Evolutionary conservation across 2,113 vertebrate genomes (phyloP).

Genomic region (Haemorhous mexicanus): DNA sequence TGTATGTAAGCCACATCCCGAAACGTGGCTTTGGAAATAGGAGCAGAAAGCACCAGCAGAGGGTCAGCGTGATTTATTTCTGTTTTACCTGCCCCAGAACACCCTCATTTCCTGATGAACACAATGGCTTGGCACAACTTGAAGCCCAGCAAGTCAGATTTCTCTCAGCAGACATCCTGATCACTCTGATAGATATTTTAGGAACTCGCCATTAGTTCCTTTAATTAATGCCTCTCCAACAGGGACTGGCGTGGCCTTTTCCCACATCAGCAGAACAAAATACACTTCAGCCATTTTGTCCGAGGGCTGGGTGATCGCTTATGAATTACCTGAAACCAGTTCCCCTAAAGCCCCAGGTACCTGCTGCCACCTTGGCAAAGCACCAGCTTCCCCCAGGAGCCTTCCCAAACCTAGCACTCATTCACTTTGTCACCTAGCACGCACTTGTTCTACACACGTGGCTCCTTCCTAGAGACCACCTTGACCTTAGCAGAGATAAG

Average conservation of each 20-base stretch:
- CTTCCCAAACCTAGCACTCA: neutral
- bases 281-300: neutral
- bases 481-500: neutral
- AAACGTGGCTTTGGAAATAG: neutral
- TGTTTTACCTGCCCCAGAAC: conserved; percentile 42
- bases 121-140: conserved; percentile 63
- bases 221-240: conserved; percentile 15
- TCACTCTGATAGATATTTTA: conserved; percentile 32
- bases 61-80: conserved; percentile 5
- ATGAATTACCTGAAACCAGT: accelerated
- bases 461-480: neutral
- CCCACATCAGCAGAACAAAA: neutral
- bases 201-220: conserved; percentile 38
- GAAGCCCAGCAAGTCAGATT: conserved; percentile 39
- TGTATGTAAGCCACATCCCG: neutral
- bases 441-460: neutral
- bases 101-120: conserved; percentile 37
- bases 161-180: conserved; percentile 59
- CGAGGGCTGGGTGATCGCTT: accelerated
- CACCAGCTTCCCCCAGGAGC: neutral
- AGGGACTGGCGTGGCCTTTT: neutral
- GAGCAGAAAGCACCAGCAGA: neutral
- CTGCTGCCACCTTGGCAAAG: neutral
- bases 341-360: neutral
- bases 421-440: neutral